phyloP scores from a whole-genome alignment of 2,113 vertebrate genomes.

The Danio rerio region DNA sequence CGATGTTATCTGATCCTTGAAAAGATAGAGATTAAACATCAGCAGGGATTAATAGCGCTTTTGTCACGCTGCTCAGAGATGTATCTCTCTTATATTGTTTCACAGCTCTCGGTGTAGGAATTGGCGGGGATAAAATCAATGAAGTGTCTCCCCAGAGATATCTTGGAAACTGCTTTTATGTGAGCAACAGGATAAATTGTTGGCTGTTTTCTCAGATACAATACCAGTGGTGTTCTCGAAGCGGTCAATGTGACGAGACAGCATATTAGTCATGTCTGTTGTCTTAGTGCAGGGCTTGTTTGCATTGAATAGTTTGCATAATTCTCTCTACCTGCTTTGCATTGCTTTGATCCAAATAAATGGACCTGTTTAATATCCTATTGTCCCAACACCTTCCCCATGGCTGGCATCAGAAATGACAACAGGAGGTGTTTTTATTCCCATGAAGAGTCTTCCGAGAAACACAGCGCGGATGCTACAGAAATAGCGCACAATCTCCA shows the following conservation, averaged over 20 bases:
- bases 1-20: background rate
- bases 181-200: conserved; percentile 14
- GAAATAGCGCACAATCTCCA: background rate
- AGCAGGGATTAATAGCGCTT: background rate
- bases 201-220: background rate
- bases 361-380: conserved; percentile 20
- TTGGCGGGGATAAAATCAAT: background rate
- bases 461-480: background rate
- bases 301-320: background rate
- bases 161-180: conserved; percentile 25
- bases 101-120: conserved; percentile 8
- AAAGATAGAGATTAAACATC: conserved; percentile 1
- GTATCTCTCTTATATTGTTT: conserved; percentile 14
- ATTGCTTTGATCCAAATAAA: conserved; percentile 42
- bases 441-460: background rate
- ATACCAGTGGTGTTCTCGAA: background rate
- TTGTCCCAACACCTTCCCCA: conserved; percentile 11
- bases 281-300: background rate
- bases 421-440: conserved; percentile 30
- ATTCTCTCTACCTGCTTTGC: conserved; percentile 35
- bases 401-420: background rate
- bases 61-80: background rate
- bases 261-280: background rate
- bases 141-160: background rate
- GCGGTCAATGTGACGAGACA: background rate